phyloP scores from a whole-genome alignment of 1,140 invertebrate genomes.

The Halictus rubicundus region DNA sequence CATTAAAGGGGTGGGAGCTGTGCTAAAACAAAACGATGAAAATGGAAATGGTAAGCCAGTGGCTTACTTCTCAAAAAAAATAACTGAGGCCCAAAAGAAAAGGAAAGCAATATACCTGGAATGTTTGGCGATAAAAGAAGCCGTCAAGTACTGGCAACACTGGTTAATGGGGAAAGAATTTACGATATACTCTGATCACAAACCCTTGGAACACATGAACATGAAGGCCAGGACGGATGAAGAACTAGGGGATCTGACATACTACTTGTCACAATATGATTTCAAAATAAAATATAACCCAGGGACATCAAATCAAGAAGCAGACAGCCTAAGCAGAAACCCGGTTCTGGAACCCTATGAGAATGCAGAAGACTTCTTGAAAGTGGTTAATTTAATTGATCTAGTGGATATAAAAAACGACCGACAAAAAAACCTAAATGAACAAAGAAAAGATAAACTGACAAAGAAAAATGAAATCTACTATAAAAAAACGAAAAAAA shows the following conservation, averaged over 20 bases:
- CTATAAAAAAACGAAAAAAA: constrained; percentile 7
- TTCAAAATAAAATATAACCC: constrained; percentile 16
- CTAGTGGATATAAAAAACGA: too few relatives aligned
- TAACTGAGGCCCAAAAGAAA: too few relatives aligned
- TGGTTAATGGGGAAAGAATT: constrained; percentile 26
- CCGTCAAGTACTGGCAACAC: constrained; percentile 35
- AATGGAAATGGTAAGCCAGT: too few relatives aligned
- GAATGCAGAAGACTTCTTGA: constrained; percentile 3
- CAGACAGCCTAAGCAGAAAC: too few relatives aligned
- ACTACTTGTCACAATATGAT: constrained; percentile 32
- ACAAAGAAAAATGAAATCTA: neutral
- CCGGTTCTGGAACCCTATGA: constrained; percentile 23
- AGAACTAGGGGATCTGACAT: constrained; percentile 22
- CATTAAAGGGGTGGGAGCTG: too few relatives aligned
- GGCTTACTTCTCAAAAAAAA: too few relatives aligned
- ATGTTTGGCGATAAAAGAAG: constrained; percentile 41
- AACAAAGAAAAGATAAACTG: neutral
- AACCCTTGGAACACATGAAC: constrained; percentile 37
- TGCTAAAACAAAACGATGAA: constrained; percentile 19
- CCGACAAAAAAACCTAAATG: too few relatives aligned
- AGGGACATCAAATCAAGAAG: constrained; percentile 8
- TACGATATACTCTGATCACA: constrained; percentile 25
- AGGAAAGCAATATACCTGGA: constrained; percentile 38
- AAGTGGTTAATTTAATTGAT: neutral
- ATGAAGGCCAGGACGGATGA: too few relatives aligned